Evolutionary conservation across 2,797 vertebrate genomes (phyloP).

Genomic region (Clamator glandarius): DNA sequence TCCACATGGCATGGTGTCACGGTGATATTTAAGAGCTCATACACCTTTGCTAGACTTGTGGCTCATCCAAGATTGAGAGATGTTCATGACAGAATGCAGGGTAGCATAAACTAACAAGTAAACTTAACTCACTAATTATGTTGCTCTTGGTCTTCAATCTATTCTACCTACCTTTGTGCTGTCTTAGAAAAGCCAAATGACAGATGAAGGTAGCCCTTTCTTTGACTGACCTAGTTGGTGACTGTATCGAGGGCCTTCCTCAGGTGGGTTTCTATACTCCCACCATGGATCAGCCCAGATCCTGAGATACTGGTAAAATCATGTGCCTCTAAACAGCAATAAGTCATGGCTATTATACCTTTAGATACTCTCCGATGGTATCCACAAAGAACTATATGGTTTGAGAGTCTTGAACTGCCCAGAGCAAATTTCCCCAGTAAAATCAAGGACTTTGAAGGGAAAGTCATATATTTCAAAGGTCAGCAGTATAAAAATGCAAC

Average conservation of each 20-base stretch:
- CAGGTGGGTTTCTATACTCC: background rate
- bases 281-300: background rate
- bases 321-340: background rate
- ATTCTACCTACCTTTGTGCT: background rate
- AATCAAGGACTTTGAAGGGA: background rate
- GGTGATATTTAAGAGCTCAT: background rate
- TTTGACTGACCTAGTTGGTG: background rate
- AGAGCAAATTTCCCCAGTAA: background rate
- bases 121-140: accelerated
- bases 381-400: background rate
- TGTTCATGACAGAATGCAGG: background rate
- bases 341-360: background rate
- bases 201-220: background rate
- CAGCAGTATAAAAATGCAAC: background rate
- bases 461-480: background rate
- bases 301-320: background rate
- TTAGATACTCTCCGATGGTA: background rate
- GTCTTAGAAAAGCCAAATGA: background rate
- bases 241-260: background rate
- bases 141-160: background rate
- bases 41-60: background rate
- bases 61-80: background rate
- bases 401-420: background rate
- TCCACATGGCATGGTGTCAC: background rate
- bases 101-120: background rate